Conservation (phyloP, 2,113 vertebrate genomes). For the Lathamus discolor region DNA sequence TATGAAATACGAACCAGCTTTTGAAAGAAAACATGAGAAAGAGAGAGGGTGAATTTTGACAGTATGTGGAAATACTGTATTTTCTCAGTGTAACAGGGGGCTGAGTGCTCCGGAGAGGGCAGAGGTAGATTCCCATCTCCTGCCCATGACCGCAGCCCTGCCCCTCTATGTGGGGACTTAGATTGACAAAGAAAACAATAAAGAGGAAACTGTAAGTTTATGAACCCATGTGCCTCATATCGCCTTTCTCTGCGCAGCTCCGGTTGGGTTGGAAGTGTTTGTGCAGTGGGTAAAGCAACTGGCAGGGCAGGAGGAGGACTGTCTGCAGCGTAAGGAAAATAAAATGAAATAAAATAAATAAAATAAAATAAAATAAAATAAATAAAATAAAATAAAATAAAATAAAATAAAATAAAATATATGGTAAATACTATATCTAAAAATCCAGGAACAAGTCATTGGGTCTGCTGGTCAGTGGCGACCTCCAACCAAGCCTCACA, state of each 20-base stretch:
- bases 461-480: neutral
- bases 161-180: accelerated
- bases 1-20: accelerated
- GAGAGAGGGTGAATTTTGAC: neutral
- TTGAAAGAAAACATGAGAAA: neutral
- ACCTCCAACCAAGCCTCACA: neutral
- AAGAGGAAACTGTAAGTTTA: neutral
- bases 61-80: neutral
- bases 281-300: neutral
- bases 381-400: neutral
- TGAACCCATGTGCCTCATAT: accelerated
- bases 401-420: no score
- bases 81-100: neutral
- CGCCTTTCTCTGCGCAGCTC: accelerated
- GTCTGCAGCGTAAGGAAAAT: accelerated
- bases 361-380: neutral
- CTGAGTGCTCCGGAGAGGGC: neutral
- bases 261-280: accelerated
- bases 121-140: neutral
- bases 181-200: neutral
- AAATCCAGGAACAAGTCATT: neutral
- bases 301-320: neutral
- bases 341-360: neutral
- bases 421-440: neutral
- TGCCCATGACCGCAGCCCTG: neutral